Conservation (phyloP, 2,888 invertebrate species). For the Dicyrtoma fusca region DNA sequence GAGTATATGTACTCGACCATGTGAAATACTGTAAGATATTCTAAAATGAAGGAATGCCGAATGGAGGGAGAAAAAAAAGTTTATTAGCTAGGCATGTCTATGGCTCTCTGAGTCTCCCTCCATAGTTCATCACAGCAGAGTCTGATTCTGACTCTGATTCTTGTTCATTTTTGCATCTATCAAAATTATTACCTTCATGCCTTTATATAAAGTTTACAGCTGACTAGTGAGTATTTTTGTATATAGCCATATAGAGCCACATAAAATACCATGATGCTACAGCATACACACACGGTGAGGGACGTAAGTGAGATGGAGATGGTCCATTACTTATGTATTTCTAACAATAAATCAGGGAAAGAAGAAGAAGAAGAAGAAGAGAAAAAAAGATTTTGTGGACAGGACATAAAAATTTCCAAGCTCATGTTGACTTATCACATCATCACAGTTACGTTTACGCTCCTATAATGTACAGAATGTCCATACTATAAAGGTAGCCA, state of each 20-base stretch:
- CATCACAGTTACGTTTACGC: constrained; percentile 14
- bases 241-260: no score
- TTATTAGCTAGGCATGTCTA: constrained; percentile 24
- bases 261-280: no score
- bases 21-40: no score
- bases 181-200: neutral
- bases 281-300: no score
- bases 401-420: constrained; percentile 23
- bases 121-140: no score
- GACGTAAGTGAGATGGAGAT: constrained; percentile 1
- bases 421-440: constrained; percentile 35
- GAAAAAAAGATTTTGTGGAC: constrained; percentile 23
- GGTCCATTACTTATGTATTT: constrained; percentile 26
- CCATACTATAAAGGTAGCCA: no score
- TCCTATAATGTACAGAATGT: no score
- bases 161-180: neutral
- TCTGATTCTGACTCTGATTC: neutral
- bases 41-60: constrained; percentile 2
- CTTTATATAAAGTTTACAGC: neutral
- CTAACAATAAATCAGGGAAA: constrained; percentile 32
- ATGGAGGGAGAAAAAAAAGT: neutral
- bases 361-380: neutral
- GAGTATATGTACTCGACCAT: no score
- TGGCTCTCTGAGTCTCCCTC: neutral
- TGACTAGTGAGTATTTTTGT: no score